Evolutionary conservation across 2,888 invertebrate genomes (phyloP).

Genomic region (Lacanobia wlatinum): DNA sequence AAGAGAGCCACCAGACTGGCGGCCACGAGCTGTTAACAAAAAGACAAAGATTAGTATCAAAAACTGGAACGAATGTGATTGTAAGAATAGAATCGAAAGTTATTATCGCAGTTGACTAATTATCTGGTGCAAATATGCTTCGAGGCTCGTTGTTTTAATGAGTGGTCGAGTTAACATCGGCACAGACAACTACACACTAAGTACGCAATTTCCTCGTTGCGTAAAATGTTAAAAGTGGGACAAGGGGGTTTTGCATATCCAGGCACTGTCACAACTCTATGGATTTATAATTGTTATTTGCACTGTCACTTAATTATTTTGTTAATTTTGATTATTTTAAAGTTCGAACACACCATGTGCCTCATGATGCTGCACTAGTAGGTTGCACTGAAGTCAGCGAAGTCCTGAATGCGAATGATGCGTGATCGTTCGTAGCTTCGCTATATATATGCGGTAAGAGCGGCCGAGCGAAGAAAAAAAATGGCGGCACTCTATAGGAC

Average conservation of each 20-base stretch:
- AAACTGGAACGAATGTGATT: slow-evolving; percentile 71
- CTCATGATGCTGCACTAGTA: slow-evolving; percentile 89
- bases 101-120: slow-evolving; percentile 75
- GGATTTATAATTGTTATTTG: slow-evolving; percentile 58
- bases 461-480: slow-evolving; percentile 89
- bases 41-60: slow-evolving; percentile 53
- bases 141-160: slow-evolving; percentile 70
- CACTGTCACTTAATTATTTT: slow-evolving; percentile 76
- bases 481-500: slow-evolving; percentile 86
- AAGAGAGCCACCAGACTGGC: slow-evolving; percentile 92
- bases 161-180: slow-evolving; percentile 74
- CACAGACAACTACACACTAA: slow-evolving; percentile 72
- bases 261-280: slow-evolving; percentile 70
- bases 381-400: slow-evolving; percentile 90
- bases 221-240: slow-evolving; percentile 72
- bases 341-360: slow-evolving; percentile 87
- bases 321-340: slow-evolving; percentile 58
- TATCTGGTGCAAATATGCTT: slow-evolving; percentile 75
- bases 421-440: slow-evolving; percentile 83
- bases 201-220: slow-evolving; percentile 83
- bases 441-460: slow-evolving; percentile 89
- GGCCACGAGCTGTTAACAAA: slow-evolving; percentile 88
- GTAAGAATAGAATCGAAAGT: slow-evolving; percentile 72
- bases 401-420: slow-evolving; percentile 91
- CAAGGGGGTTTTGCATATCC: slow-evolving; percentile 71